Evolutionary conservation across 1,140 invertebrate species (phyloP), one percentile per base, ranked within the genome.

Genomic region (Portunus trituberculatus): DNA sequence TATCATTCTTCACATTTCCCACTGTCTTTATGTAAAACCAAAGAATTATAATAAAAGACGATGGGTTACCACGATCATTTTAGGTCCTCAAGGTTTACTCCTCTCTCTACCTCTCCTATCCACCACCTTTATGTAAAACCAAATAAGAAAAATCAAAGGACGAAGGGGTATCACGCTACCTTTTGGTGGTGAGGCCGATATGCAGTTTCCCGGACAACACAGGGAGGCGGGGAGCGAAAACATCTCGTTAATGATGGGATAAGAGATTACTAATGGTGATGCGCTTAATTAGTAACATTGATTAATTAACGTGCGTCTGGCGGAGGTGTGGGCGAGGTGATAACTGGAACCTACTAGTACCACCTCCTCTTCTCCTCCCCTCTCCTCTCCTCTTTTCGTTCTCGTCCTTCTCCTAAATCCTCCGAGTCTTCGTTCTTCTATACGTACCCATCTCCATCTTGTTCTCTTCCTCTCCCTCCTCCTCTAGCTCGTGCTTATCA

Each of bases 231-330:
- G 20, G 25, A 20, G 67, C n/a, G 67, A 76, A 87, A 87, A 87
- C 31, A 32, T 28, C 29, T 31, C 31, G 10, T 90, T 90, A 90
- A 46, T 90, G 89, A 45, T 67, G 89, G 46, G 89, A 91, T 91
- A 91, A 91, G 89, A 91, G 46, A 29, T 91, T 91, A 91, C 48
- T 59, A 91, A 91, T 91, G 89, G 46, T 91, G 89, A 91, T 91
- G 89, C 25, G 20, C 59, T 59, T 91, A 91, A 91, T 91, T 91
- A 91, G 89, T 29, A 91, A 59, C 89, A 91, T n/a, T 91, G 89
- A 91, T 91, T 52, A 45, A 76, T 76, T 76, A 76, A 76, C 4
- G 20, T 76, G 16, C 20, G 67, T 76, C 67, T 76, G 67, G 67
- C 67, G 67, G 25, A 76, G 67, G 67, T 76, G 67, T 76, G 67